A percentile compares a stretch with the other conserved stretches of the same genome.
phyloP scores from a whole-genome alignment of 37 sponge, comb jelly and placozoan species.

The Halichondria panicea region DNA sequence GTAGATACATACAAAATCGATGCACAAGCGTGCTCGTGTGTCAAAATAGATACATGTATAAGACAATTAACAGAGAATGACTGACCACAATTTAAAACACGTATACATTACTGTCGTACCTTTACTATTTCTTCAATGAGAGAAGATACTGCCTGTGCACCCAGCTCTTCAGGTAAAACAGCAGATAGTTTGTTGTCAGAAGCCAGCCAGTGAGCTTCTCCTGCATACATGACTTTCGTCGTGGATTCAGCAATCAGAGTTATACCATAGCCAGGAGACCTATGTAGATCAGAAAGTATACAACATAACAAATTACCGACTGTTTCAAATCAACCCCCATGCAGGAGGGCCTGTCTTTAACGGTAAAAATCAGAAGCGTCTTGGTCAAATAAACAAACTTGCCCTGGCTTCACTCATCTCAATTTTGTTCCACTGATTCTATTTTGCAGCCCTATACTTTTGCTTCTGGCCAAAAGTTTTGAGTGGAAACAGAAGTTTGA shows the following conservation, averaged over 20 bases:
- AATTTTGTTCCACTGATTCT: background rate
- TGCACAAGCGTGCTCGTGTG: background rate
- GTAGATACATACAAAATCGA: background rate
- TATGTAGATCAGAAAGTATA: background rate
- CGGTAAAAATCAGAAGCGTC: too few species aligned
- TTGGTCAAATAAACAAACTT: too few species aligned
- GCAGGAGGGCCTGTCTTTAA: too few species aligned
- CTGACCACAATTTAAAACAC: too few species aligned
- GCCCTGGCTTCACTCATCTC: too few species aligned
- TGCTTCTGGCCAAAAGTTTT: background rate
- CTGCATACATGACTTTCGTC: constrained; percentile 62
- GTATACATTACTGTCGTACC: constrained; percentile 16
- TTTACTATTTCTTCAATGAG: constrained; percentile 80
- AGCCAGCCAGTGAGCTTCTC: constrained; percentile 27
- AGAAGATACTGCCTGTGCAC: constrained; percentile 47
- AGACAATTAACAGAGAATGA: background rate
- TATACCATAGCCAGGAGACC: constrained; percentile 90
- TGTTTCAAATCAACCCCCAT: background rate
- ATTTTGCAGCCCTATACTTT: background rate
- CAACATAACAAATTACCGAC: background rate
- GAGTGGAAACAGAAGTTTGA: too few species aligned
- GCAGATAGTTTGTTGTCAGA: background rate
- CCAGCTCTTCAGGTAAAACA: constrained; percentile 91
- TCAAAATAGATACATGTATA: background rate
- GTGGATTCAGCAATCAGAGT: constrained; percentile 86